Base-by-base conservation (phyloP, 2,888 invertebrate genomes). In the Chesias legatella region DNA sequence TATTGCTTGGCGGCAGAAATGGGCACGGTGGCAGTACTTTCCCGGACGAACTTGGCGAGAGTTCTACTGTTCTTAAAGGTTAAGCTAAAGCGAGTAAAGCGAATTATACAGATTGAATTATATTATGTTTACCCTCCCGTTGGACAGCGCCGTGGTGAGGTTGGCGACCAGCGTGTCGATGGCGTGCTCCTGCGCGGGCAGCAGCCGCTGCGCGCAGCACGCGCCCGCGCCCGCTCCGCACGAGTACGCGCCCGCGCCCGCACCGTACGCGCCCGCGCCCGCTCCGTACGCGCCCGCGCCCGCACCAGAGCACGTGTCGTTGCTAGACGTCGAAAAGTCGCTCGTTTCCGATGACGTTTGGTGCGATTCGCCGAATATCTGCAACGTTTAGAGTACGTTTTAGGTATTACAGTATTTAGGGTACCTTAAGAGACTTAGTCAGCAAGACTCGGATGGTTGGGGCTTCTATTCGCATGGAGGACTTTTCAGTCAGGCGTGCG, bases 171-270 rank as follows among this genome's bases (percentile, higher is more conserved):
- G 84, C 3, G 62, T 33, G 59, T 91, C 90, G 0, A 91, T 68
- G 1, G 89, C 85, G 10, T 72, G 76, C 52, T 91, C 89, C 63
- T 90, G 90, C 5, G 79, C 72, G 0, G 88, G 77, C 10, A 86
- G 67, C 1, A 79, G 63, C 0, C 66, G 44, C 8, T 67, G 65
- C 33, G 65, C 71, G 10, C 59, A 60, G 50, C 73, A 70, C 26
- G 58, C 51, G 4, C 13, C 13, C 13, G 40, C 49, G 9, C 54
- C 49, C 3, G 39, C 54, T 11, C 63, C 90, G 90, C 5, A 78
- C 72, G 0, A 88, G 77, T 10, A 86, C 66, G 1, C 79, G 63
- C 0, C 66, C 43, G n/a, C 67, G 65, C 33, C 65, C 71, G 10
- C 59, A 60, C 20, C 33, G 50, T 72, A 70, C 26, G 58, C 51